These are phyloP conservation scores for Heterohyrax brucei DNA, from an alignment of 2,797 vertebrate species.

Conservation along the genomic window DNA sequence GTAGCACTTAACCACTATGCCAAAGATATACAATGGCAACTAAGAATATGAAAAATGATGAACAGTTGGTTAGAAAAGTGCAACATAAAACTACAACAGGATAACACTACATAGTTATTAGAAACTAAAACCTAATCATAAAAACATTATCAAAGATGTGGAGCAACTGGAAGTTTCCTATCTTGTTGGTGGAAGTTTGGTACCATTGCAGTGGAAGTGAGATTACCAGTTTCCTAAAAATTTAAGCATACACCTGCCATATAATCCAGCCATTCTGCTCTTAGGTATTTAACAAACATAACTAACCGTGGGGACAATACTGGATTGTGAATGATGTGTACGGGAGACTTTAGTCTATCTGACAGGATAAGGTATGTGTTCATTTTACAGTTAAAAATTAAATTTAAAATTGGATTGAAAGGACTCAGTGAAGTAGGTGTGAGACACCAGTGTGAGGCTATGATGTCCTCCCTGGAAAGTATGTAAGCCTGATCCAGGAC, in stretches of 20 bases:
- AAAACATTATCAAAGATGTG: neutral
- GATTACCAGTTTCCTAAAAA: neutral
- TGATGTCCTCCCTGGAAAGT: neutral
- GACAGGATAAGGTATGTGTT: neutral
- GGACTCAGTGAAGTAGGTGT: neutral
- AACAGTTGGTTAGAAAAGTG: neutral
- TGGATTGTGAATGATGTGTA: neutral
- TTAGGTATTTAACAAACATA: neutral
- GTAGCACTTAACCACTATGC: too few relatives aligned
- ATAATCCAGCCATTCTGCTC: neutral
- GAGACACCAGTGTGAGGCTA: neutral
- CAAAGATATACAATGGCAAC: neutral
- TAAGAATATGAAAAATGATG: neutral
- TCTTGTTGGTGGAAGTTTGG: neutral
- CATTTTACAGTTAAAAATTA: neutral
- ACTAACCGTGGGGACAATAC: neutral
- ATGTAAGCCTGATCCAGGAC: neutral
- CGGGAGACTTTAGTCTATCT: neutral
- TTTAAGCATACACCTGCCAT: neutral
- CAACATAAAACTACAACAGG: conserved; percentile 20
- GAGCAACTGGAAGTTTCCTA: neutral
- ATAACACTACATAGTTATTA: neutral
- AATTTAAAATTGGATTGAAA: neutral
- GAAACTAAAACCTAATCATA: conserved; percentile 3
- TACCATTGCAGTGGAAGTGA: neutral